Evolutionary conservation across 2,113 vertebrate species (phyloP).

Genomic region (Polypterus bichir): DNA sequence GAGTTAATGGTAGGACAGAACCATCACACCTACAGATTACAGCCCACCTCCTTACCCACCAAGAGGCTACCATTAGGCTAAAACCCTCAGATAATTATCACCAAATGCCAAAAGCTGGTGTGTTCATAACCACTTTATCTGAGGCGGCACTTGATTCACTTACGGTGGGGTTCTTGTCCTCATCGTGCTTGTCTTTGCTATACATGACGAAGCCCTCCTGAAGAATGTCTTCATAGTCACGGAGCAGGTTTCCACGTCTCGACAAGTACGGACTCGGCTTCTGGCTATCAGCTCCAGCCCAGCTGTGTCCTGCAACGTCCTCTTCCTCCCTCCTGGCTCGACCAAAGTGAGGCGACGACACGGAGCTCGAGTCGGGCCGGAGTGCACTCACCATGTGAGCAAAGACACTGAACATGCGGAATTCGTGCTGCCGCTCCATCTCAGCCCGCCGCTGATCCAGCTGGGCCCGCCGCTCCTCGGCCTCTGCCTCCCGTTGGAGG

Average conservation of each 20-base stretch:
- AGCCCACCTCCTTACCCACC: no score
- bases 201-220: slow-evolving; percentile 61
- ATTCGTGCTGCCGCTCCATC: slow-evolving; percentile 58
- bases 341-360: slow-evolving; percentile 28
- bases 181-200: slow-evolving; percentile 53
- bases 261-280: slow-evolving; percentile 55
- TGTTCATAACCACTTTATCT: no score
- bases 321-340: slow-evolving; percentile 13
- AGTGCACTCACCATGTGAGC: slow-evolving; percentile 43
- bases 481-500: slow-evolving; percentile 48
- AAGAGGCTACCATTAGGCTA: no score
- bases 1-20: no score
- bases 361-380: not conserved
- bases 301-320: slow-evolving; percentile 2
- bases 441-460: slow-evolving; percentile 59
- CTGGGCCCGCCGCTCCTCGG: slow-evolving; percentile 59
- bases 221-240: slow-evolving; percentile 34
- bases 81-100: no score
- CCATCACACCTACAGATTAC: no score
- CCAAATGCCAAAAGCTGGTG: no score
- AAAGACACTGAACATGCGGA: slow-evolving; percentile 59
- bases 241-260: slow-evolving; percentile 53
- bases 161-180: slow-evolving; percentile 66
- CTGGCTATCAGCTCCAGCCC: slow-evolving; percentile 6
- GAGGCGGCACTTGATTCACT: slow-evolving; percentile 25